A percentile compares a stretch with the other conserved stretches of the same genome.
These are phyloP conservation scores for Columba livia DNA, from an alignment of 2,113 vertebrate species.

Conservation along the genomic window DNA sequence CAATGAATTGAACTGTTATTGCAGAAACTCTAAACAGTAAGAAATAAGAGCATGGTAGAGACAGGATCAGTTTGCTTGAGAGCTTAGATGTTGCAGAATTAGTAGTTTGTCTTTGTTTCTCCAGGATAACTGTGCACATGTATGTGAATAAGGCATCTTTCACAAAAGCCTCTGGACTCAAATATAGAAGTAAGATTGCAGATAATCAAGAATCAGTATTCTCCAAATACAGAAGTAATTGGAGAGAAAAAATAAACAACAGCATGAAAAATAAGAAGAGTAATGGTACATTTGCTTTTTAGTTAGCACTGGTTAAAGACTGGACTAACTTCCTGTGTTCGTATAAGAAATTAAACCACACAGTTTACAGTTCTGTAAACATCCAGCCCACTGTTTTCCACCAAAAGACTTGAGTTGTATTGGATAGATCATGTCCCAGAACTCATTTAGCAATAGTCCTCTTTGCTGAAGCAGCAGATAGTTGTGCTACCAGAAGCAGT, in stretches of 20 bases:
- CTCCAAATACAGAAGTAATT: not conserved
- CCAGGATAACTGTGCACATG: not conserved
- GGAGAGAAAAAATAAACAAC: not conserved
- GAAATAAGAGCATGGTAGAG: not conserved
- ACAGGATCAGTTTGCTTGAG: not conserved
- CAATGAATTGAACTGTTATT: not conserved
- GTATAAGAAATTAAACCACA: not conserved
- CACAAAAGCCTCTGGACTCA: not conserved
- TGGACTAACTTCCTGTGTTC: not conserved
- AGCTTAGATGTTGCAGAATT: not conserved
- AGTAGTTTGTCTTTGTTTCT: not conserved
- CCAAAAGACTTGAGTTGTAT: not conserved
- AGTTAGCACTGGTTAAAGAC: not conserved
- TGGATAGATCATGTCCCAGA: not conserved
- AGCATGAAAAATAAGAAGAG: not conserved
- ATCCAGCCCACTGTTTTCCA: not conserved
- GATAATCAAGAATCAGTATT: not conserved
- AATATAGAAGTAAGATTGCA: not conserved
- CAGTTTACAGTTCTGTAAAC: not conserved
- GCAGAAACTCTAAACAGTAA: not conserved
- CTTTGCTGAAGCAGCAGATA: not conserved
- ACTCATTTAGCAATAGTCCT: not conserved
- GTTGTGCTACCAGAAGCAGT: not conserved
- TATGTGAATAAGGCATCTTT: not conserved
- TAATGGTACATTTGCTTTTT: not conserved